These are phyloP conservation scores for Seira sanloemensis DNA, from an alignment of 2,888 invertebrate genomes.

Conservation along the genomic window DNA sequence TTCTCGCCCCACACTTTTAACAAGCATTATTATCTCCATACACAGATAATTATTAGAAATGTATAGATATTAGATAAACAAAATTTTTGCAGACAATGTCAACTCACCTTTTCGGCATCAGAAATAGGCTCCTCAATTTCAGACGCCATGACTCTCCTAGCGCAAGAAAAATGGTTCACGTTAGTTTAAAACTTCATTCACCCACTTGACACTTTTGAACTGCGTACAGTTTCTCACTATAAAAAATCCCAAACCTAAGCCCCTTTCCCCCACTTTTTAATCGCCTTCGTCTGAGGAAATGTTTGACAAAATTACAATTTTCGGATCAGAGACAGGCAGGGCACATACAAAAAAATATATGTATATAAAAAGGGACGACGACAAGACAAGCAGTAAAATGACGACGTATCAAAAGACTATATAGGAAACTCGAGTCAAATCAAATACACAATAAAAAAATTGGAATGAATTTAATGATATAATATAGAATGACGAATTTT, in stretches of 20 bases:
- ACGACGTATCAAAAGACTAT: too few species aligned
- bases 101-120: constrained; percentile 75
- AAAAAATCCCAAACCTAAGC: background rate
- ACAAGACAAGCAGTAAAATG: background rate
- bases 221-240: background rate
- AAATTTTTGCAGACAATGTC: too few species aligned
- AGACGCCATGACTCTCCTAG: constrained; percentile 72
- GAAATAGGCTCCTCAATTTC: constrained; percentile 75
- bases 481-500: constrained; percentile 34
- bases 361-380: background rate
- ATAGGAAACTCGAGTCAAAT: too few species aligned
- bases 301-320: too few species aligned
- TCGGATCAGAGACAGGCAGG: constrained; percentile 12
- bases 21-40: too few species aligned
- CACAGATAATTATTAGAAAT: too few species aligned
- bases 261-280: background rate
- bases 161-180: background rate
- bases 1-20: too few species aligned
- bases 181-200: background rate
- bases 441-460: too few species aligned
- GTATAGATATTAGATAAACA: too few species aligned
- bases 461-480: constrained; percentile 22
- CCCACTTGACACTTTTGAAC: background rate
- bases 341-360: background rate
- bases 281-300: background rate